Evolutionary conservation across 2,113 vertebrate species (phyloP), one percentile per base, ranked within the genome.

Genomic region (Otus sunia): DNA sequence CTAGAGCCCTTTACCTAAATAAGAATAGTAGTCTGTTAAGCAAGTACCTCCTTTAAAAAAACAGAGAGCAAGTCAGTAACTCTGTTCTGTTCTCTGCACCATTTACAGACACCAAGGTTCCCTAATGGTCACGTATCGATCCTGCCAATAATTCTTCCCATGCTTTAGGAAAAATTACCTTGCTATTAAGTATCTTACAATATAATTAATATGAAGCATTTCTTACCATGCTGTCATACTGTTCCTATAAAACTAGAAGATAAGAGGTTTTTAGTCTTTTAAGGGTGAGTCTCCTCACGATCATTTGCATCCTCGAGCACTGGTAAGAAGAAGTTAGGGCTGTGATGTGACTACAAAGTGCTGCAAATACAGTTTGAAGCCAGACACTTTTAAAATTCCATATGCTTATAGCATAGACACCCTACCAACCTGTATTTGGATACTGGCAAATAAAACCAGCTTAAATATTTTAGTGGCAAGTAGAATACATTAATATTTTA

Each of bases 381-480:
- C 68, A 74, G 49, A 21, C 29, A 12, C 30, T 60, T 77, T 90
- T 82, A 58, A 79, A 34, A 78, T 91, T 93, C 27, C 27, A 12
- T 75, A 41, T 69, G 87, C 72, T 79, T 76, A 47, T 5, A 49
- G 27, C 43, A 25, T 4, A 82, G 49, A 79, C 92, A 37, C 56
- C 6, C 5, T 72, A 77, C 73, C 34, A 80, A 52, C 59, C 36
- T 68, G 37, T 56, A 3, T 95, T 87, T 64, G n/a, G 67, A 85
- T 86, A 67, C 60, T 85, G 78, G 37, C 2, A 7, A 68, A 52
- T 60, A 41, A 91, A 91, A 91, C 30, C 71, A 68, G 32, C 67
- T 87, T 79, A 71, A 92, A 81, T 96, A 86, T 92, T 88, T 91
- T 36, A 90, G 26, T 86, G 78, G n/a, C 52, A 92, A 95, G 62